A percentile compares a stretch with the other conserved stretches of the same genome.
These are phyloP conservation scores for Acanthisitta chloris DNA, from an alignment of 2,113 vertebrate genomes.

Conservation along the genomic window DNA sequence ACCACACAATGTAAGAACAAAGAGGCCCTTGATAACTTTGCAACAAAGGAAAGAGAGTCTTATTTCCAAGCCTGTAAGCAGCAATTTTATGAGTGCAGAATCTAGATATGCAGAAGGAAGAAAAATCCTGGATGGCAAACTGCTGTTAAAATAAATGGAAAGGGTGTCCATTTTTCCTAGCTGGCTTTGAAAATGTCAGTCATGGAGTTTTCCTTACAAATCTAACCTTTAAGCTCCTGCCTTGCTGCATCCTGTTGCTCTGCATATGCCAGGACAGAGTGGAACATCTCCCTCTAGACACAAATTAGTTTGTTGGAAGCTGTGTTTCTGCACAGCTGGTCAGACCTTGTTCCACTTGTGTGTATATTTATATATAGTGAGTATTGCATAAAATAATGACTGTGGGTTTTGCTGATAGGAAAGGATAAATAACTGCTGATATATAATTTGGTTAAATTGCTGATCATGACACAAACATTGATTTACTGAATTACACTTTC, in stretches of 20 bases:
- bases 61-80: not conserved
- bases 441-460: not conserved
- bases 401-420: not conserved
- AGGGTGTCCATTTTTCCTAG: not conserved
- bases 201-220: not conserved
- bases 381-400: not conserved
- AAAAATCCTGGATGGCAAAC: not conserved
- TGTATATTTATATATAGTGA: fast-evolving
- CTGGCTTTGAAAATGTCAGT: not conserved
- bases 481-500: not conserved
- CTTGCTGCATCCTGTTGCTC: not conserved
- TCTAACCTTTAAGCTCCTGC: not conserved
- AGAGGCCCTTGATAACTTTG: constrained; percentile 7
- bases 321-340: not conserved
- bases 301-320: not conserved
- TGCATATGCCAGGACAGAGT: not conserved
- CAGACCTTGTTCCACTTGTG: not conserved
- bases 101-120: not conserved
- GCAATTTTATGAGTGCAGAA: not conserved
- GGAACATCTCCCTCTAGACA: not conserved
- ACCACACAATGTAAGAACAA: not conserved
- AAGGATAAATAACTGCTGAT: not conserved
- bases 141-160: not conserved
- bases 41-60: not conserved
- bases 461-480: not conserved